These are phyloP conservation scores for Gerris lacustris DNA, from an alignment of 2,888 invertebrate species.

Conservation along the genomic window DNA sequence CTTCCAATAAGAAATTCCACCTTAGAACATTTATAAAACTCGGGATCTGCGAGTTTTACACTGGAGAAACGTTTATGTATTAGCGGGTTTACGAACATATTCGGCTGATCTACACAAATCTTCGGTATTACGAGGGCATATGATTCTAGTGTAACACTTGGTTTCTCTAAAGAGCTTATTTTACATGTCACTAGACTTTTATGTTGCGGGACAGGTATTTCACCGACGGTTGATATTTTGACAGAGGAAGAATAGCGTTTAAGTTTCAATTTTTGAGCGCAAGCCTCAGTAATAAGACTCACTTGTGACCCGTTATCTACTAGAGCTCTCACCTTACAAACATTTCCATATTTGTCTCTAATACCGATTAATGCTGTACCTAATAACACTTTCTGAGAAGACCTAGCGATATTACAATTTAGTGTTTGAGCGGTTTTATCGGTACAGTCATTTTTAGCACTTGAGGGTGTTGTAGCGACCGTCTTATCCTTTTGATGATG, in stretches of 20 bases:
- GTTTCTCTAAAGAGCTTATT: neutral
- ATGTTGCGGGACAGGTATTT: neutral
- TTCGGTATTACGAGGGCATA: neutral
- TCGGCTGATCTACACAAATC: neutral
- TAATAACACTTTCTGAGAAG: neutral
- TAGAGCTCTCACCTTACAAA: neutral
- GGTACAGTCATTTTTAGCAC: too few relatives aligned
- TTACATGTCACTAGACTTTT: neutral
- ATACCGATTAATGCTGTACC: neutral
- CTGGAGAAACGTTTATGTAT: neutral
- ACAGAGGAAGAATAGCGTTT: neutral
- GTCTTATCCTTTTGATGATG: too few relatives aligned
- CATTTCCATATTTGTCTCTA: neutral
- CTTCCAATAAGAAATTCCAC: neutral
- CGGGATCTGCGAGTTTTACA: neutral
- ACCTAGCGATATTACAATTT: neutral
- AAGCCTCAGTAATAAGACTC: neutral
- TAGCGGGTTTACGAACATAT: neutral
- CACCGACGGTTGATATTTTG: neutral
- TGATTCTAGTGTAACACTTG: neutral
- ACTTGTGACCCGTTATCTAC: neutral
- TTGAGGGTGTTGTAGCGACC: too few relatives aligned
- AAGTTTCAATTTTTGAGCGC: neutral
- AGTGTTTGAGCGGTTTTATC: too few relatives aligned
- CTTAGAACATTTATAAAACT: neutral